Conservation (phyloP, 2,797 vertebrate genomes). For the Enteromius unitaeniatus region DNA sequence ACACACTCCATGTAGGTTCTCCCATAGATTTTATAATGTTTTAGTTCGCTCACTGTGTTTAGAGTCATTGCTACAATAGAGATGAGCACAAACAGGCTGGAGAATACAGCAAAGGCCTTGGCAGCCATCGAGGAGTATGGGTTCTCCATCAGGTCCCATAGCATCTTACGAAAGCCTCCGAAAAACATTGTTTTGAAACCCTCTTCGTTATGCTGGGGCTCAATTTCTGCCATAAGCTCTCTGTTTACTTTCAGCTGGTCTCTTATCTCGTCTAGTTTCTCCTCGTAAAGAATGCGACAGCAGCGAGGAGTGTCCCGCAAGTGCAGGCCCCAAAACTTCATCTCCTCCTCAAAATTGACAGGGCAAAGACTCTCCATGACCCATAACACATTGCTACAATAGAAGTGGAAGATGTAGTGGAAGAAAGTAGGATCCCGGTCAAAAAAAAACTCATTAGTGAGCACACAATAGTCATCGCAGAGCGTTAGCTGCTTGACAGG, state of each 20-base stretch:
- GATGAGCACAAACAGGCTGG: slow-evolving; percentile 89
- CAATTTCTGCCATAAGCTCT: slow-evolving; percentile 87
- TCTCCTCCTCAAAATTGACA: slow-evolving; percentile 87
- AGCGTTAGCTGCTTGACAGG: slow-evolving; percentile 81
- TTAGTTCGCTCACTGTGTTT: slow-evolving; percentile 88
- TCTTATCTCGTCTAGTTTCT: slow-evolving; percentile 86
- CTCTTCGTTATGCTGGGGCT: slow-evolving; percentile 75
- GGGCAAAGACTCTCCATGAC: slow-evolving; percentile 89
- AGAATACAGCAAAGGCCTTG: slow-evolving; percentile 88
- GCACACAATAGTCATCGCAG: slow-evolving; percentile 89
- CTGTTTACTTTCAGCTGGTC: slow-evolving; percentile 88
- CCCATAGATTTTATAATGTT: slow-evolving; percentile 74
- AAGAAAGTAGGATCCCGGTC: slow-evolving; percentile 89
- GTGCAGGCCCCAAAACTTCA: slow-evolving; percentile 88
- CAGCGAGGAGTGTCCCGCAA: slow-evolving; percentile 85
- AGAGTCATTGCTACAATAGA: slow-evolving; percentile 91
- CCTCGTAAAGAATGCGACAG: slow-evolving; percentile 89
- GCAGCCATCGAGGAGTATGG: slow-evolving; percentile 87
- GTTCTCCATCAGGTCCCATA: slow-evolving; percentile 92
- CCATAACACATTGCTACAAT: slow-evolving; percentile 87
- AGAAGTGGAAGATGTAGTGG: slow-evolving; percentile 90
- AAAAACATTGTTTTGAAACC: slow-evolving; percentile 83
- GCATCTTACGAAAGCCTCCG: slow-evolving; percentile 74
- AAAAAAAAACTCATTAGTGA: slow-evolving; percentile 88
- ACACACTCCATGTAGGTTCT: slow-evolving; percentile 88